Conservation (phyloP, 2,113 vertebrate genomes). For the Lethenteron reissneri region DNA sequence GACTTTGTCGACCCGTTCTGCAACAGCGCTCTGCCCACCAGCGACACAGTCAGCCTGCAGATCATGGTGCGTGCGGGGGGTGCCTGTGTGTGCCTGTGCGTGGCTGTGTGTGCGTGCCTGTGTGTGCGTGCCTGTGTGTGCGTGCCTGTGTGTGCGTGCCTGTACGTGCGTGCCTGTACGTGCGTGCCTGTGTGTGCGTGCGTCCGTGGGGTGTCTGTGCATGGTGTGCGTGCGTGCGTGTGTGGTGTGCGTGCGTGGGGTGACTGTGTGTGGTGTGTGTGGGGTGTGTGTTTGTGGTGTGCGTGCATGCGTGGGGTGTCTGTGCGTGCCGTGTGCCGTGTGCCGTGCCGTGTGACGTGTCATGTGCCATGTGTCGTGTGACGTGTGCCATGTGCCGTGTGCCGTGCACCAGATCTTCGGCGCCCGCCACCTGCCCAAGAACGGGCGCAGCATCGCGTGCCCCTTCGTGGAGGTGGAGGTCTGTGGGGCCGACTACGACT, state of each 20-base stretch:
- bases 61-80: conserved; percentile 34
- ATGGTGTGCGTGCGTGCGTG: no score
- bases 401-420: conserved; percentile 45
- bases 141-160: background rate
- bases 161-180: no score
- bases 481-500: conserved; percentile 78
- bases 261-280: no score
- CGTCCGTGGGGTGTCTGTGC: no score
- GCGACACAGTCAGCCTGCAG: conserved; percentile 39
- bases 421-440: conserved; percentile 78
- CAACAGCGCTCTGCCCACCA: conserved; percentile 40
- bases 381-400: no score
- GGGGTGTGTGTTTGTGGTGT: no score
- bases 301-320: no score
- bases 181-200: no score
- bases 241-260: no score
- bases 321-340: no score
- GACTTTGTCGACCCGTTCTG: conserved; percentile 69
- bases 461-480: conserved; percentile 89
- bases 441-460: conserved; percentile 76
- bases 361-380: no score
- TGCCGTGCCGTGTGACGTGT: no score
- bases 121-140: background rate
- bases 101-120: background rate
- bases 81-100: background rate